Percentiles rank a stretch among this genome's conserved stretches.
Evolutionary conservation across 2,888 invertebrate genomes (phyloP).

Genomic region (Choristoneura rosaceana): DNA sequence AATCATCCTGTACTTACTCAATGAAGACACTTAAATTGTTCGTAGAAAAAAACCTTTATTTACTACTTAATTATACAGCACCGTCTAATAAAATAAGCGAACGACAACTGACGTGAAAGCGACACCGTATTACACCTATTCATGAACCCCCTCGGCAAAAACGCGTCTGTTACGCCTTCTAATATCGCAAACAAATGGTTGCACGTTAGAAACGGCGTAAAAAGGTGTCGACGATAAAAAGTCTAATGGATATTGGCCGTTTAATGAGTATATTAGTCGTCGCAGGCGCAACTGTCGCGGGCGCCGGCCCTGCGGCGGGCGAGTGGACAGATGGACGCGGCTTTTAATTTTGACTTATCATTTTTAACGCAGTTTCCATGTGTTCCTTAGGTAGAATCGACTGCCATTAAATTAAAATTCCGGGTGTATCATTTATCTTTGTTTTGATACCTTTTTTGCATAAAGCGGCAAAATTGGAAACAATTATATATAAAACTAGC

Average conservation of each 20-base stretch:
- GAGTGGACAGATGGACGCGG: neutral
- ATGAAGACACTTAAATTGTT: too few relatives aligned
- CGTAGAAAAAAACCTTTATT: too few relatives aligned
- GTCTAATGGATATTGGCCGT: slow-evolving; percentile 29
- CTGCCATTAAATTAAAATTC: too few relatives aligned
- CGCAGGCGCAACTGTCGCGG: slow-evolving; percentile 34
- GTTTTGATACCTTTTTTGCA: too few relatives aligned
- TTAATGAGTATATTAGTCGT: slow-evolving; percentile 36
- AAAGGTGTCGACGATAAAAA: slow-evolving; percentile 33
- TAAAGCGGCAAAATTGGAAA: too few relatives aligned
- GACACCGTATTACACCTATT: too few relatives aligned
- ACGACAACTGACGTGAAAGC: too few relatives aligned
- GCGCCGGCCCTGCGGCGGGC: neutral
- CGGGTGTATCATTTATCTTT: too few relatives aligned
- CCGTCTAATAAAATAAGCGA: too few relatives aligned
- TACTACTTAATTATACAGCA: too few relatives aligned
- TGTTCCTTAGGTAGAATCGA: neutral
- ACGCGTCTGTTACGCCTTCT: neutral
- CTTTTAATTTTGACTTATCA: neutral
- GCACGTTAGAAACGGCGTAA: slow-evolving; percentile 26
- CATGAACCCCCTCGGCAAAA: neutral
- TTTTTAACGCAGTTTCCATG: neutral
- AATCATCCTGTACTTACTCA: too few relatives aligned
- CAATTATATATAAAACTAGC: too few relatives aligned
- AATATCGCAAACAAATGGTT: slow-evolving; percentile 27